A percentile compares a stretch with the other conserved stretches of the same genome.
phyloP scores from a whole-genome alignment of 1,140 invertebrate species.

The Nixonia krombeini region DNA sequence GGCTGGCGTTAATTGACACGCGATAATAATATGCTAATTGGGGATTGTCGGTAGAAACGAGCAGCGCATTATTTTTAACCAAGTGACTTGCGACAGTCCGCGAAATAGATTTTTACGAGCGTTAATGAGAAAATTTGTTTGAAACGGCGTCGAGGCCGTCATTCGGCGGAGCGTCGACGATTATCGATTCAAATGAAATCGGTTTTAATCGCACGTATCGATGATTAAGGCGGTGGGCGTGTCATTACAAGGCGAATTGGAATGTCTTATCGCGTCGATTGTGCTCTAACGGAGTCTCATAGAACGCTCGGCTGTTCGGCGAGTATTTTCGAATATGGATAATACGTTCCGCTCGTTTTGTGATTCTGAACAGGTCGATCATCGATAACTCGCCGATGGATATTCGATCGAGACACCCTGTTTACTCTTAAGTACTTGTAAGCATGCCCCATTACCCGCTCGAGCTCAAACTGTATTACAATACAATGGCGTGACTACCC shows the following conservation, averaged over 20 bases:
- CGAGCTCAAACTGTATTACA: constrained; percentile 60
- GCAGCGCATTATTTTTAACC: too few relatives aligned
- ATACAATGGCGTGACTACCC: constrained; percentile 56
- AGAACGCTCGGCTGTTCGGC: constrained; percentile 13
- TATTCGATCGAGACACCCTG: constrained; percentile 51
- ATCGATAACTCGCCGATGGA: constrained; percentile 38
- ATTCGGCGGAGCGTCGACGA: too few relatives aligned
- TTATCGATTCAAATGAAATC: too few relatives aligned
- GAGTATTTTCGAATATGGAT: constrained; percentile 25
- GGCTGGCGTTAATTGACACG: constrained; percentile 17
- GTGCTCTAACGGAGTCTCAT: constrained; percentile 9
- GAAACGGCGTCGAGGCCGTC: too few relatives aligned
- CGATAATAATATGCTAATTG: constrained; percentile 15
- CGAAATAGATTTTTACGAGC: too few relatives aligned
- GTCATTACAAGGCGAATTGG: not conserved
- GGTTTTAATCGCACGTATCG: not conserved
- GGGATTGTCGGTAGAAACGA: not conserved
- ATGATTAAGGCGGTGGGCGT: not conserved
- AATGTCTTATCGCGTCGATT: constrained; percentile 17
- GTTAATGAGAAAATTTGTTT: too few relatives aligned
- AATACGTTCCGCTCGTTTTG: constrained; percentile 37
- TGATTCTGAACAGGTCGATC: constrained; percentile 31
- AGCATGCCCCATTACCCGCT: constrained; percentile 58
- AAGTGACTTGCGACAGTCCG: too few relatives aligned
- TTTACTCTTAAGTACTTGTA: constrained; percentile 62